A percentile compares a stretch with the other conserved stretches of the same genome.
These are phyloP conservation scores for Molorchus minor DNA, from an alignment of 2,888 invertebrate genomes.

Conservation along the genomic window DNA sequence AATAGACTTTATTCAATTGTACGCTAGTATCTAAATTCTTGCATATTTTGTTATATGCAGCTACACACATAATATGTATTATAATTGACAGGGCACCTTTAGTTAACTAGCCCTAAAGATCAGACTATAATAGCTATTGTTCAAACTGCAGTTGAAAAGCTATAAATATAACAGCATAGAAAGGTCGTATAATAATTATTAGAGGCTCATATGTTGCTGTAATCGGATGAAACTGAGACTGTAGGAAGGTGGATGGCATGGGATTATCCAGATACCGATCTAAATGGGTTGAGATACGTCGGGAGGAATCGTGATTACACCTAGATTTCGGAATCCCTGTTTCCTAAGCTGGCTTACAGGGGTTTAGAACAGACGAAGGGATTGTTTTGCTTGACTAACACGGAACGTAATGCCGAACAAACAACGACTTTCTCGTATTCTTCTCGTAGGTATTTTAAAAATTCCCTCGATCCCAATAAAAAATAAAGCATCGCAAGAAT, in stretches of 20 bases:
- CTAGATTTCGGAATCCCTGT: slow-evolving; percentile 55
- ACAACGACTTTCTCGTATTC: slow-evolving; percentile 47
- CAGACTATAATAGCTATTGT: too few species aligned
- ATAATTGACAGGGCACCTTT: too few species aligned
- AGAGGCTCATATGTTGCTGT: slow-evolving; percentile 42
- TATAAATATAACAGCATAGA: slow-evolving; percentile 33
- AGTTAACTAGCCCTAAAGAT: too few species aligned
- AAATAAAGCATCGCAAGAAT: slow-evolving; percentile 34
- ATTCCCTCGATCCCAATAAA: slow-evolving; percentile 42
- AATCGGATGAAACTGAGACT: slow-evolving; percentile 39
- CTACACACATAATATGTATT: too few species aligned
- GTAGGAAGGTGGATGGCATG: slow-evolving; percentile 33
- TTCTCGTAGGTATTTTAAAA: slow-evolving; percentile 45
- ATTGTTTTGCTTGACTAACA: slow-evolving; percentile 51
- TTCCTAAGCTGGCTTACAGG: slow-evolving; percentile 49
- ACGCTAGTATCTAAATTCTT: too few species aligned
- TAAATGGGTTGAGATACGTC: slow-evolving; percentile 53
- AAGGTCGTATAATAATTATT: slow-evolving; percentile 45
- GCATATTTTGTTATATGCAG: too few species aligned
- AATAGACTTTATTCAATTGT: too few species aligned
- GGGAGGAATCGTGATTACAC: slow-evolving; percentile 55
- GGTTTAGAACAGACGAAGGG: slow-evolving; percentile 49
- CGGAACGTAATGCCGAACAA: slow-evolving; percentile 48
- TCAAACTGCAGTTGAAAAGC: neutral
- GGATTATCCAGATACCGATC: slow-evolving; percentile 55